phyloP scores from a whole-genome alignment of 2,113 vertebrate genomes.

The Lepus timidus region DNA sequence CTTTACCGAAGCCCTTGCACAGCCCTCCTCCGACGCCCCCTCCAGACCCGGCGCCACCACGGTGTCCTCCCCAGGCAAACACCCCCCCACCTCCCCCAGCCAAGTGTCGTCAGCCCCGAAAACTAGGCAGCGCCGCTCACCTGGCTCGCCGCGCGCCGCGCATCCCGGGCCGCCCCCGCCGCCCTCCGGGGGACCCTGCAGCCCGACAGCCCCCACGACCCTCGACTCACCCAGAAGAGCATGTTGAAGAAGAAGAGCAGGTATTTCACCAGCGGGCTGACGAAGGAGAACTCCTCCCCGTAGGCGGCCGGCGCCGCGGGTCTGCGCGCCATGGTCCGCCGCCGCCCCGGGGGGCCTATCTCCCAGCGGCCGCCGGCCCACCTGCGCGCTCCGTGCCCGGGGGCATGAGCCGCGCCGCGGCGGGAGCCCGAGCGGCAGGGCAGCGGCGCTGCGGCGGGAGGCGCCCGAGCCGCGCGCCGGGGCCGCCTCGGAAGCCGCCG shows the following conservation, averaged over 20 bases:
- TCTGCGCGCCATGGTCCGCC: constrained; percentile 87
- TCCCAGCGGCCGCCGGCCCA: constrained; percentile 68
- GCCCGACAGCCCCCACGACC: not conserved
- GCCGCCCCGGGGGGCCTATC: constrained; percentile 80
- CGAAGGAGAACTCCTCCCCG: constrained; percentile 91
- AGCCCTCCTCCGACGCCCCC: not conserved
- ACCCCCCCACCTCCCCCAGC: not conserved
- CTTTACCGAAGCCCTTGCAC: not conserved
- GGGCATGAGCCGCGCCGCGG: constrained; percentile 50
- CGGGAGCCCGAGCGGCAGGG: not conserved
- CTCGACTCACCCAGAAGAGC: constrained; percentile 95
- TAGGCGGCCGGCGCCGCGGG: constrained; percentile 47
- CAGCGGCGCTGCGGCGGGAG: constrained; percentile 50
- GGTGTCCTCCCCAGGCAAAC: constrained; percentile 35
- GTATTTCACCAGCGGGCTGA: constrained; percentile 94
- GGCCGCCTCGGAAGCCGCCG: constrained; percentile 35
- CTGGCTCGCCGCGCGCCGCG: not conserved
- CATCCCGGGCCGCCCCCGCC: constrained; percentile 20
- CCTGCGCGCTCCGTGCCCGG: constrained; percentile 52
- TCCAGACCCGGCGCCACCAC: not conserved
- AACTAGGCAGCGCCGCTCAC: constrained; percentile 54
- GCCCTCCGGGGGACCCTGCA: not conserved
- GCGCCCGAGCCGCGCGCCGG: constrained; percentile 11
- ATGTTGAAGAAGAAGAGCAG: constrained; percentile 95
- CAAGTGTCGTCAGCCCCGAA: constrained; percentile 62